Conservation (phyloP, 2,888 invertebrate species). For the Dusona sp. region DNA sequence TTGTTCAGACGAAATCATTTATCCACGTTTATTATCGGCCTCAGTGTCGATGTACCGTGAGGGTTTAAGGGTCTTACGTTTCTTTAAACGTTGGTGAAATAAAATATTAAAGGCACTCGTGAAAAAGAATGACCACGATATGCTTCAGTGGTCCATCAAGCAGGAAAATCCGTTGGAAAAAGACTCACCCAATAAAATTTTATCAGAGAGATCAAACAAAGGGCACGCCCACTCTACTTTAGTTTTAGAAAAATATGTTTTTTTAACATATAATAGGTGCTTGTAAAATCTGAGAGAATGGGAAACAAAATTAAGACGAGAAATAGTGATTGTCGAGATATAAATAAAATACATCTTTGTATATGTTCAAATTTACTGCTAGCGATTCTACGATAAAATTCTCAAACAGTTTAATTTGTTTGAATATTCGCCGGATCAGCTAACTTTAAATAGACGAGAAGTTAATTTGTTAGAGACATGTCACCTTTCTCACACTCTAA, state of each 20-base stretch:
- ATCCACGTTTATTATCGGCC: constrained; percentile 64
- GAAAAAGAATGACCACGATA: neutral
- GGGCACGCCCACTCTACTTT: neutral
- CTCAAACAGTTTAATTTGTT: constrained; percentile 17
- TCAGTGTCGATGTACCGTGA: constrained; percentile 38
- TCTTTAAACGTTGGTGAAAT: constrained; percentile 5
- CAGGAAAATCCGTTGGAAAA: constrained; percentile 60
- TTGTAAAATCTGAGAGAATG: neutral
- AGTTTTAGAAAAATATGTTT: neutral
- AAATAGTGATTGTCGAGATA: no score
- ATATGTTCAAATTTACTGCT: constrained; percentile 8
- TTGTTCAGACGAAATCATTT: constrained; percentile 74
- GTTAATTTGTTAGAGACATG: constrained; percentile 37
- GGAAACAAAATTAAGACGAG: no score
- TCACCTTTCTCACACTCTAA: neutral
- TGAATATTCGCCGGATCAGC: constrained; percentile 18
- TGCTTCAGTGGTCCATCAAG: neutral
- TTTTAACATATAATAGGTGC: neutral
- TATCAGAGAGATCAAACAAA: no score
- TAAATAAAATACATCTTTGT: neutral
- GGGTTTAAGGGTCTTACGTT: constrained; percentile 20
- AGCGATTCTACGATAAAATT: neutral
- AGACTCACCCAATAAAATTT: neutral
- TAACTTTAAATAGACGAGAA: constrained; percentile 53
- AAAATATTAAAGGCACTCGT: neutral